phyloP scores from a whole-genome alignment of 2,797 vertebrate genomes.

The Apodemus agrarius region DNA sequence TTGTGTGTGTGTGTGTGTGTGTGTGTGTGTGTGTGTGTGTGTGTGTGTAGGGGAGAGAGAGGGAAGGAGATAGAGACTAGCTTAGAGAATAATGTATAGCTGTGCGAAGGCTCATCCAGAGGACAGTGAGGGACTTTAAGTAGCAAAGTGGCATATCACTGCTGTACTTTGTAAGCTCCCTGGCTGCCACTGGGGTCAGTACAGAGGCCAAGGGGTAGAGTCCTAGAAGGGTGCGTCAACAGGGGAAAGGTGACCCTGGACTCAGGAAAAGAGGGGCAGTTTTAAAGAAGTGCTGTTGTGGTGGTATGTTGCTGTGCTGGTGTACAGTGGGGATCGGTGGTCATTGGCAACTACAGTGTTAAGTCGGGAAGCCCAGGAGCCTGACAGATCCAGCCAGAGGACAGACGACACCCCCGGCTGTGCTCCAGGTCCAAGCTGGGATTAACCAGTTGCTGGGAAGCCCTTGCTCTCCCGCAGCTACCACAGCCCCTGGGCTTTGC shows the following conservation, averaged over 20 bases:
- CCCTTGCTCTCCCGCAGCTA: accelerated
- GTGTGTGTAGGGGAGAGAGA: not conserved
- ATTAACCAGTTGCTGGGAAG: not conserved
- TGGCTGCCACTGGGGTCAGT: not conserved
- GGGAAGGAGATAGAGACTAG: not conserved
- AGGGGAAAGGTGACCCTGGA: too few relatives aligned
- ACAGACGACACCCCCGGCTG: not conserved
- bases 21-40: too few relatives aligned
- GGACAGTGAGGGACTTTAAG: not conserved
- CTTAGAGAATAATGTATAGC: not conserved
- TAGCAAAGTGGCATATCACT: not conserved
- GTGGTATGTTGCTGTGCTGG: not conserved
- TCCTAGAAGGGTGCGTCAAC: not conserved
- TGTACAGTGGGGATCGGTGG: not conserved
- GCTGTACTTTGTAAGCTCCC: not conserved
- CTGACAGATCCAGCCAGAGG: not conserved
- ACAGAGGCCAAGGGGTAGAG: not conserved
- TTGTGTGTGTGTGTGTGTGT: not conserved
- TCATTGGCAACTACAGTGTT: not conserved
- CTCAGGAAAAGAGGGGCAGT: not conserved
- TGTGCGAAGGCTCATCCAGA: not conserved
- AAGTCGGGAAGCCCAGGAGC: not conserved
- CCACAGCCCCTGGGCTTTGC: not conserved
- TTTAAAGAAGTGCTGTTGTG: not conserved
- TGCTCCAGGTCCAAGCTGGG: not conserved